A percentile compares a stretch with the other conserved stretches of the same genome.
Conservation (phyloP, 1,140 invertebrate genomes). For the Druon quercuslanigerum region DNA sequence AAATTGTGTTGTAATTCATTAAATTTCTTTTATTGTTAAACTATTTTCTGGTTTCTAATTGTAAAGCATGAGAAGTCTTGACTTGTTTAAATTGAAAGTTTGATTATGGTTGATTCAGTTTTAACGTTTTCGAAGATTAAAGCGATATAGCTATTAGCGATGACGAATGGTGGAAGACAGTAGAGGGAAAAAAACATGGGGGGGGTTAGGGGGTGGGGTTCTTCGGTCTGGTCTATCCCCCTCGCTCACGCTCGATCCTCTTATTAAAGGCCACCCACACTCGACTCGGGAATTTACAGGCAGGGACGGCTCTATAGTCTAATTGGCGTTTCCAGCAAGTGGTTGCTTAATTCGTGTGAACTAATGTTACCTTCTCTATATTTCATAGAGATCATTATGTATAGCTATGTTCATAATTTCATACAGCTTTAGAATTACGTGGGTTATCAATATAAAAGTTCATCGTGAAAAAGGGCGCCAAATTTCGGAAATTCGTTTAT, state of each 20-base stretch:
- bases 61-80: too few species aligned
- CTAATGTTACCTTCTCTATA: background rate
- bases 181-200: constrained; percentile 16
- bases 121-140: background rate
- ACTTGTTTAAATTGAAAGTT: too few species aligned
- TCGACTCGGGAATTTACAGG: constrained; percentile 4
- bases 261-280: constrained; percentile 28
- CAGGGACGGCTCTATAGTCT: constrained; percentile 17
- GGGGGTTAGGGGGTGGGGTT: constrained; percentile 6
- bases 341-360: constrained; percentile 1
- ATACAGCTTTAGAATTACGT: too few species aligned
- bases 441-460: too few species aligned
- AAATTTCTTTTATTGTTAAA: too few species aligned
- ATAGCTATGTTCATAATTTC: too few species aligned
- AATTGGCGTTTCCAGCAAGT: constrained; percentile 27
- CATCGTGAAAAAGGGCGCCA: too few species aligned
- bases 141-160: constrained; percentile 6
- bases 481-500: too few species aligned
- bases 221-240: constrained; percentile 9
- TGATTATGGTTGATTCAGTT: background rate
- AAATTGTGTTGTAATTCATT: too few species aligned
- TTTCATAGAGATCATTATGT: background rate
- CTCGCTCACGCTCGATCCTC: constrained; percentile 4
- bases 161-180: constrained; percentile 14
- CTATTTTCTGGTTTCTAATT: too few species aligned